Evolutionary conservation across 2,113 vertebrate species (phyloP).

Genomic region (Syngnathus floridae): DNA sequence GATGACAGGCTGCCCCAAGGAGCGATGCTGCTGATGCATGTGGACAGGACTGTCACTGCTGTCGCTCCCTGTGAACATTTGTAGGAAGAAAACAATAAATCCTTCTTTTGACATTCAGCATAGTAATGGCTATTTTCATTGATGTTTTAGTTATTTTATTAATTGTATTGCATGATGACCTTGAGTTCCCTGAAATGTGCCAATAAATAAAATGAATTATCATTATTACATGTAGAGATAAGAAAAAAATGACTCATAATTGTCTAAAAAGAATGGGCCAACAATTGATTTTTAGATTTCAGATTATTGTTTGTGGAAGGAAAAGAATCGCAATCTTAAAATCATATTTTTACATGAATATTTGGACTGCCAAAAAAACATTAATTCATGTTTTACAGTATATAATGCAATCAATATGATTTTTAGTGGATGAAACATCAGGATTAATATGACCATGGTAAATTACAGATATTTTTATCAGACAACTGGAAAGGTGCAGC

Average conservation of each 20-base stretch:
- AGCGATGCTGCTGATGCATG: conserved; percentile 32
- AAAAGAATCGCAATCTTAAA: too few relatives aligned
- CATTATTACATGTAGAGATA: too few relatives aligned
- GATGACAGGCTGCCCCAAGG: conserved; percentile 24
- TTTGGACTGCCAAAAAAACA: background rate
- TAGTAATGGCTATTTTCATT: background rate
- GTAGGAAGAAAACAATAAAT: conserved; percentile 1
- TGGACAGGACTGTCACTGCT: conserved; percentile 55
- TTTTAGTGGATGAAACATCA: conserved; percentile 24
- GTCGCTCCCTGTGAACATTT: conserved; percentile 43
- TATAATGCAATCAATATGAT: conserved; percentile 38
- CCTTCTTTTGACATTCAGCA: background rate
- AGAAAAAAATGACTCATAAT: background rate
- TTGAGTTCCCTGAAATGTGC: too few relatives aligned
- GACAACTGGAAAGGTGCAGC: conserved; percentile 11
- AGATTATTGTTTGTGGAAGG: background rate
- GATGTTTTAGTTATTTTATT: too few relatives aligned
- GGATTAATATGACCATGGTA: conserved; percentile 20
- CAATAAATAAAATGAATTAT: too few relatives aligned
- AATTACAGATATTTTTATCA: conserved; percentile 1
- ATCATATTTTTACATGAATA: background rate
- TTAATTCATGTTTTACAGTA: background rate
- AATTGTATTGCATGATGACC: too few relatives aligned
- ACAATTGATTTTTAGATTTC: background rate
- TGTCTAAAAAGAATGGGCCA: background rate